A percentile compares a stretch with the other conserved stretches of the same genome.
Conservation (phyloP, 2,888 invertebrate species). For the Scaptomyza cyrtandrae region DNA sequence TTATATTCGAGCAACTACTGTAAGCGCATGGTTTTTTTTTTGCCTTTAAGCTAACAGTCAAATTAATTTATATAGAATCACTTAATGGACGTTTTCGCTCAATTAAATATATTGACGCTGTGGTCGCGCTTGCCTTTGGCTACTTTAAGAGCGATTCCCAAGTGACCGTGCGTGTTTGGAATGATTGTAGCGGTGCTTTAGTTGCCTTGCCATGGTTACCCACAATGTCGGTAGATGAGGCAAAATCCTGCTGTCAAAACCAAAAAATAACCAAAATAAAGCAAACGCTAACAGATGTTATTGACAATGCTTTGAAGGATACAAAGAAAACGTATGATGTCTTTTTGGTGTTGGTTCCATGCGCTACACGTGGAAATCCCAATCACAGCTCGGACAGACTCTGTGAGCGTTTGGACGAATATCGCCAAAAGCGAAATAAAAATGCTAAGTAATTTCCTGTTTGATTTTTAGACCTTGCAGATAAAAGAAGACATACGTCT, state of each 20-base stretch:
- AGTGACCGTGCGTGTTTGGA: constrained; percentile 71
- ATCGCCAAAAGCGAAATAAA: constrained; percentile 73
- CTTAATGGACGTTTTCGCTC: constrained; percentile 50
- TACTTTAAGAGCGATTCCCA: constrained; percentile 76
- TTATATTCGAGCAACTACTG: background rate
- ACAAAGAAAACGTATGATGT: constrained; percentile 74
- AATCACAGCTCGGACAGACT: constrained; percentile 67
- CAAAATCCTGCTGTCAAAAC: constrained; percentile 44
- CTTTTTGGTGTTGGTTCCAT: constrained; percentile 82
- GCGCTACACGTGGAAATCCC: constrained; percentile 80
- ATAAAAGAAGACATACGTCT: background rate
- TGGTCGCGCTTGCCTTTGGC: constrained; percentile 80
- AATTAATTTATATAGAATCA: constrained; percentile 41
- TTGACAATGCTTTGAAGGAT: constrained; percentile 65
- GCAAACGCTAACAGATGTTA: constrained; percentile 73
- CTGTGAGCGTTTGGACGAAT: constrained; percentile 65
- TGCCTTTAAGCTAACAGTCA: background rate
- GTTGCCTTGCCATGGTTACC: constrained; percentile 68
- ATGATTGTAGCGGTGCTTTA: constrained; percentile 58
- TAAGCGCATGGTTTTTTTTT: background rate
- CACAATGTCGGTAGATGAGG: constrained; percentile 61
- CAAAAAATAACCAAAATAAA: constrained; percentile 51
- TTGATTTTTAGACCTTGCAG: background rate
- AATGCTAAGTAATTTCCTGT: constrained; percentile 78
- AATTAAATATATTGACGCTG: constrained; percentile 77